A percentile compares a stretch with the other conserved stretches of the same genome.
Conservation (phyloP, 2,888 invertebrate genomes). For the Oasisia sp. region DNA sequence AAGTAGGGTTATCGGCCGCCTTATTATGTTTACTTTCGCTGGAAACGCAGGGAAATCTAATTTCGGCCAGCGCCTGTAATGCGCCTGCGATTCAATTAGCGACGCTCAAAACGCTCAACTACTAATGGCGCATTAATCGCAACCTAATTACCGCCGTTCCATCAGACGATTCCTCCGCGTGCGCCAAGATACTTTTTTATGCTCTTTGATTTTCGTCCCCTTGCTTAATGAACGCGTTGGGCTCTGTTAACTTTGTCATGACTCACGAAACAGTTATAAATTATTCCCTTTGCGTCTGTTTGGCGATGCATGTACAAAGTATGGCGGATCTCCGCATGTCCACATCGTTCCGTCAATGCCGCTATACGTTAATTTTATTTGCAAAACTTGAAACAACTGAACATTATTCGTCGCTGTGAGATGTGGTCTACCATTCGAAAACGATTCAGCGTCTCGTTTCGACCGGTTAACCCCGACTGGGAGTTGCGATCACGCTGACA, state of each 20-base stretch:
- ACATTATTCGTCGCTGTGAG: too few relatives aligned
- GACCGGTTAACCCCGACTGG: too few relatives aligned
- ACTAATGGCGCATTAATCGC: constrained; percentile 12
- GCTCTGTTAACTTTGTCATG: constrained; percentile 3
- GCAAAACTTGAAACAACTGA: not conserved
- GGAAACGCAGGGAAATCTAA: not conserved
- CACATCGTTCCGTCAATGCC: not conserved
- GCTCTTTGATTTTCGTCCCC: not conserved
- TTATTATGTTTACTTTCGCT: not conserved
- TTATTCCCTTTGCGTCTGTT: constrained; percentile 2
- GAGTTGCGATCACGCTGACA: too few relatives aligned
- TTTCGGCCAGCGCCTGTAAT: constrained; percentile 12
- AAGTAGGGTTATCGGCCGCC: constrained; percentile 17
- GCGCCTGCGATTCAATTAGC: not conserved
- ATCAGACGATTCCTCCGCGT: constrained; percentile 7
- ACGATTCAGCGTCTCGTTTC: too few relatives aligned
- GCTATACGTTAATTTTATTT: not conserved
- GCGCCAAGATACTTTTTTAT: not conserved
- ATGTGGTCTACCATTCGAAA: too few relatives aligned
- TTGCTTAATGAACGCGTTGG: not conserved
- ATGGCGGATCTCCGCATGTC: not conserved
- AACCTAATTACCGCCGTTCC: constrained; percentile 7
- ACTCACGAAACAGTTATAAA: not conserved
- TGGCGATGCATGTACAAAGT: not conserved
- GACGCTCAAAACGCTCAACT: constrained; percentile 3